Percentiles rank a stretch among this genome's conserved stretches.
These are phyloP conservation scores for Oopsacas minuta DNA, from an alignment of 37 sponge, comb jelly and placozoan genomes.

Conservation along the genomic window DNA sequence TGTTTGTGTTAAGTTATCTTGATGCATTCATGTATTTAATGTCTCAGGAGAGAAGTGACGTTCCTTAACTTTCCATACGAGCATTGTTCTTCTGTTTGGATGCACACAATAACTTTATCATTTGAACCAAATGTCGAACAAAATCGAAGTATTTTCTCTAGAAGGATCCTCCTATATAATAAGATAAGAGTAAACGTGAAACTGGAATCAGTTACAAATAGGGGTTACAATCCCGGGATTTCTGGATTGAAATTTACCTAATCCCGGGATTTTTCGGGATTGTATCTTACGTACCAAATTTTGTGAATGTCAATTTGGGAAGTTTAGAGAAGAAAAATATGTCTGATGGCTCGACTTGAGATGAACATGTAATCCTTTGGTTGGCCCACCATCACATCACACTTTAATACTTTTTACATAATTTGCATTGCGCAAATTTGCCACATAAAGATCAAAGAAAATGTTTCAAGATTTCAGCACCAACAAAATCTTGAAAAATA, in stretches of 20 bases:
- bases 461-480: conserved; percentile 17
- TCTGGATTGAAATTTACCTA: background rate
- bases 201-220: too few relatives aligned
- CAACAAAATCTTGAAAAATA: conserved; percentile 11
- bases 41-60: too few relatives aligned
- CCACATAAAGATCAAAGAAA: background rate
- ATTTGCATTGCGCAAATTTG: conserved; percentile 17
- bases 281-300: background rate
- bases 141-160: too few relatives aligned
- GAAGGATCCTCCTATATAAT: too few relatives aligned
- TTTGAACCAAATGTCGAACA: too few relatives aligned
- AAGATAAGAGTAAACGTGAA: too few relatives aligned
- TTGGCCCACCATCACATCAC: background rate
- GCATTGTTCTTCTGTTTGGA: too few relatives aligned
- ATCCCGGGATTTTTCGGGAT: background rate
- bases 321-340: background rate
- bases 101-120: too few relatives aligned
- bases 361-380: conserved; percentile 19
- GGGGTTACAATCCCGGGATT: background rate
- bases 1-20: too few relatives aligned
- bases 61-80: too few relatives aligned
- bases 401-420: conserved; percentile 20
- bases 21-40: too few relatives aligned
- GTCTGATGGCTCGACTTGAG: conserved; percentile 1
- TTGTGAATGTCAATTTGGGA: background rate